Evolutionary conservation across 1,140 invertebrate species (phyloP), one percentile per base, ranked within the genome.

Genomic region (Phenacoccus solenopsis): DNA sequence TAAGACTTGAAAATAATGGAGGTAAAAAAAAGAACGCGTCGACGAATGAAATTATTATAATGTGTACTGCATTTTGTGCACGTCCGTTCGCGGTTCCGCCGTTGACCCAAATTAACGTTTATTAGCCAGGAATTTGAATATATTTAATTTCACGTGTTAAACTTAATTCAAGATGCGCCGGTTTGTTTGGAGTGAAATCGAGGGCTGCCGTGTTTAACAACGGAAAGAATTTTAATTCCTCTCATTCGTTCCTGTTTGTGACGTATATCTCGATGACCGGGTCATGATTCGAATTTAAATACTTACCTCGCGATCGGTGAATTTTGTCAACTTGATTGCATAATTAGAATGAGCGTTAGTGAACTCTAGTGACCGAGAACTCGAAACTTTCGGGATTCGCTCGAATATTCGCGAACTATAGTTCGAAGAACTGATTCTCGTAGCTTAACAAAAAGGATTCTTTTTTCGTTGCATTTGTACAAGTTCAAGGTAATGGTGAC

Each of bases 1-100:
- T 59, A 59, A 59, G 21, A 20, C 56, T 59, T 16, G 56, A 59
- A 59, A 59, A n/a, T n/a, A n/a, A n/a, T n/a, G n/a, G n/a, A n/a
- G n/a, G n/a, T n/a, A n/a, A 59, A 16, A 59, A 59, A 64, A 64
- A 25, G 7, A 24, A 3, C 59, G 10, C 59, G 20, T 4, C 5
- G 38, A 49, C 12, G 20, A 49, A 49, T 49, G 16, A n/a, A 2
- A 49, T 7, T 32, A 49, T 49, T n/a, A 49, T 49, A n/a, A 5
- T 32, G 13, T 32, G 5, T 32, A n/a, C 38, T 16, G 2, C 59
- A 64, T 64, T 64, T 20, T 64, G 20, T 49, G 2, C 38, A 16
- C 38, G 20, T 3, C 30, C 22, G 59, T 64, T 22, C 25, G 59
- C 25, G 16, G 22, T 64, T 64, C 59, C 59, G 59, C 59, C 21